Percentiles rank a stretch among this genome's conserved stretches.
Evolutionary conservation across 2,888 invertebrate species (phyloP).

Genomic region (Neocrepidodera transversa): DNA sequence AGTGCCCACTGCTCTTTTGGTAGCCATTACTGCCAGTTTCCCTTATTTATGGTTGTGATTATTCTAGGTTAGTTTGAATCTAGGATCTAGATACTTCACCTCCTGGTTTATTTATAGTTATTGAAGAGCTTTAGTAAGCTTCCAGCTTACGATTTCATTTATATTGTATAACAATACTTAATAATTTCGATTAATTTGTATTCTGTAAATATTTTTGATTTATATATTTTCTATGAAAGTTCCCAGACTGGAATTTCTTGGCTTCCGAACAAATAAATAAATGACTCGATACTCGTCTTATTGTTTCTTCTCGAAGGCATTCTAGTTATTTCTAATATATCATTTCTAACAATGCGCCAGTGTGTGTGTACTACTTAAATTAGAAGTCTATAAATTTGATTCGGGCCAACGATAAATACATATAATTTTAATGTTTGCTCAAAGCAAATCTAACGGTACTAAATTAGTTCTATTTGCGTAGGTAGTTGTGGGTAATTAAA

Average conservation of each 20-base stretch:
- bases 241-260: slow-evolving; percentile 8
- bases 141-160: too few relatives aligned
- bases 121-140: too few relatives aligned
- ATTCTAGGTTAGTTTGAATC: too few relatives aligned
- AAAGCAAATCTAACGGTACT: slow-evolving; percentile 6
- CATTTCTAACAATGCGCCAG: slow-evolving; percentile 19
- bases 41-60: too few relatives aligned
- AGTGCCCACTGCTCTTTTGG: too few relatives aligned
- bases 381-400: slow-evolving; percentile 21
- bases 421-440: slow-evolving; percentile 8
- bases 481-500: background rate
- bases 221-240: too few relatives aligned
- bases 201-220: too few relatives aligned
- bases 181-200: too few relatives aligned
- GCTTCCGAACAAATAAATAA: slow-evolving; percentile 24
- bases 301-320: slow-evolving; percentile 11
- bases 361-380: slow-evolving; percentile 14
- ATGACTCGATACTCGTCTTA: slow-evolving; percentile 6
- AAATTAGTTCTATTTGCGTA: slow-evolving; percentile 3
- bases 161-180: too few relatives aligned
- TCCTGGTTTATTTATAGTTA: too few relatives aligned
- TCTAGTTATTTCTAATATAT: slow-evolving; percentile 18
- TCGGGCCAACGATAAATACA: background rate
- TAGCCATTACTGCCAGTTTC: too few relatives aligned
- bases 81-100: too few relatives aligned